Evolutionary conservation across 1,140 invertebrate species (phyloP).

Genomic region (Tachypleus tridentatus): DNA sequence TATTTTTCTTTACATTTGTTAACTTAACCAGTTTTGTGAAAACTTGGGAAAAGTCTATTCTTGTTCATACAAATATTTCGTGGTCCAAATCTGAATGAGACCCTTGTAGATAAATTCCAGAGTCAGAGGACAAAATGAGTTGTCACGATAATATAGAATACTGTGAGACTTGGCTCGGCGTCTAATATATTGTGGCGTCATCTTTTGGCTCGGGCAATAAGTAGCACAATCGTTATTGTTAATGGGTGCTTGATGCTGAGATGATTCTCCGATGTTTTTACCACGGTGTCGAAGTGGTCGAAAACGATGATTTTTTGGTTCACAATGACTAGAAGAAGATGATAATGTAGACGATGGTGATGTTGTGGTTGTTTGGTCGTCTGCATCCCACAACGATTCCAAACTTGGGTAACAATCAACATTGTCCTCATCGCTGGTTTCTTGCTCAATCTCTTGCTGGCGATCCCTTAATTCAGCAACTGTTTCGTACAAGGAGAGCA

Average conservation of each 20-base stretch:
- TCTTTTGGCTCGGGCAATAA: slow-evolving; percentile 14
- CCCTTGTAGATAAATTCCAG: slow-evolving; percentile 16
- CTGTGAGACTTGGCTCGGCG: slow-evolving; percentile 12
- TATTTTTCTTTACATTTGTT: too few species aligned
- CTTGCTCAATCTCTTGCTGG: slow-evolving; percentile 13
- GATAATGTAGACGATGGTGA: slow-evolving; percentile 17
- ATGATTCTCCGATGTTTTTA: not conserved
- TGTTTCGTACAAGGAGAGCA: slow-evolving; percentile 27
- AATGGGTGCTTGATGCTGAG: slow-evolving; percentile 11
- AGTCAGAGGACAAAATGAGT: slow-evolving; percentile 19
- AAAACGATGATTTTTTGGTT: slow-evolving; percentile 3
- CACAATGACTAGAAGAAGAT: slow-evolving; percentile 15
- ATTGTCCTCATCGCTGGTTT: not conserved
- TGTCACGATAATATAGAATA: slow-evolving; percentile 15
- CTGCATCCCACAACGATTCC: slow-evolving; percentile 16
- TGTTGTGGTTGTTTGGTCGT: slow-evolving; percentile 5
- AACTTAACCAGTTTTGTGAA: too few species aligned
- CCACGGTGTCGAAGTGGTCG: slow-evolving; percentile 3
- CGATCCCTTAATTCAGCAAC: slow-evolving; percentile 25
- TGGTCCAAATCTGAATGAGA: slow-evolving; percentile 20
- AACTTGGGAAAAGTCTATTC: too few species aligned
- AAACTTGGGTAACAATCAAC: slow-evolving; percentile 9
- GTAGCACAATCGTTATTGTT: slow-evolving; percentile 11
- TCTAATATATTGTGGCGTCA: slow-evolving; percentile 8
- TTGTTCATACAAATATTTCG: slow-evolving; percentile 16